phyloP scores from a whole-genome alignment of 2,888 invertebrate species.

The Dorcus parallelipipedus region DNA sequence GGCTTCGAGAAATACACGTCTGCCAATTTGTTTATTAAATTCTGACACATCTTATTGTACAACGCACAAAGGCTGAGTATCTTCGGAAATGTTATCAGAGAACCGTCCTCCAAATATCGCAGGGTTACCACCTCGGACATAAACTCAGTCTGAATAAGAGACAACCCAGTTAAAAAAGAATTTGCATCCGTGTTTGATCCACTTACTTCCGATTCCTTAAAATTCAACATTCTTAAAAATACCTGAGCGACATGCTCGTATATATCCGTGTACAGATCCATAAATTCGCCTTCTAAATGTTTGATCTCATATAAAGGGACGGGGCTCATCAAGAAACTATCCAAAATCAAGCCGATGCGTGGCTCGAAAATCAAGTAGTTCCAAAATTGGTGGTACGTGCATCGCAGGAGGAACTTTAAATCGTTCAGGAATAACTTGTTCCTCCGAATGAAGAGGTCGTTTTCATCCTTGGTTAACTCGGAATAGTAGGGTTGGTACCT shows the following conservation, averaged over 20 bases:
- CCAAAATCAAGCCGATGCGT: slow-evolving; percentile 31
- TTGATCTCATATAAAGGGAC: slow-evolving; percentile 44
- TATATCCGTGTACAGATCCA: slow-evolving; percentile 55
- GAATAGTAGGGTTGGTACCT: slow-evolving; percentile 40
- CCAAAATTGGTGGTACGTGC: slow-evolving; percentile 47
- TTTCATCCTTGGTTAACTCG: slow-evolving; percentile 33
- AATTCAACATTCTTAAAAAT: slow-evolving; percentile 73
- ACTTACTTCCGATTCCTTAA: slow-evolving; percentile 69
- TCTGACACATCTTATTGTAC: slow-evolving; percentile 35
- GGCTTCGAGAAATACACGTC: slow-evolving; percentile 36
- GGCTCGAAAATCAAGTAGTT: slow-evolving; percentile 42
- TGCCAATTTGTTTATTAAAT: slow-evolving; percentile 36
- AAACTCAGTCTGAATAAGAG: slow-evolving; percentile 38
- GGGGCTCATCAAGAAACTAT: slow-evolving; percentile 40
- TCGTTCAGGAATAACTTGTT: slow-evolving; percentile 37
- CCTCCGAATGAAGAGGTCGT: slow-evolving; percentile 32
- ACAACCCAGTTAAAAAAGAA: background rate
- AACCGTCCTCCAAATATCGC: slow-evolving; percentile 35
- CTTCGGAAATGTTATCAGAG: slow-evolving; percentile 39
- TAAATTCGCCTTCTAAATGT: slow-evolving; percentile 46
- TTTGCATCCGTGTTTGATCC: background rate
- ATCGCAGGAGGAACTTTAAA: slow-evolving; percentile 39
- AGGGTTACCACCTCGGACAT: slow-evolving; percentile 36
- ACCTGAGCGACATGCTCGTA: slow-evolving; percentile 67
- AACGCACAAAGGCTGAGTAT: slow-evolving; percentile 37